phyloP scores from a whole-genome alignment of 2,797 vertebrate species.

The Oryzias dopingdopingensis region DNA sequence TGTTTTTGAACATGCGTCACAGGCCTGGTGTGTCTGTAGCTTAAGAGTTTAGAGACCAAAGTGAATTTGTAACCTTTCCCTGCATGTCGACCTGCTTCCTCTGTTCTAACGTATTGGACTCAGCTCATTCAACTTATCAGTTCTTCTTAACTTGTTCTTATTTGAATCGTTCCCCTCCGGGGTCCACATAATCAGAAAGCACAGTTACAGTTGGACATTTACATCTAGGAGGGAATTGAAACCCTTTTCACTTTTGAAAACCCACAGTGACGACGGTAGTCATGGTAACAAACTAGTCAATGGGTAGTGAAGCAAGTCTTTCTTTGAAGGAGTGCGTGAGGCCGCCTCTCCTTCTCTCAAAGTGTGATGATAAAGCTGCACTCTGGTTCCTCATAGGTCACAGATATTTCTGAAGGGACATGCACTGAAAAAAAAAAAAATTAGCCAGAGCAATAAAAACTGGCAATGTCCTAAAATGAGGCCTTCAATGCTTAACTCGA shows the following conservation, averaged over 20 bases:
- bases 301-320: background rate
- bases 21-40: too few relatives aligned
- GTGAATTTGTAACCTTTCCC: too few relatives aligned
- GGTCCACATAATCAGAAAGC: slow-evolving; percentile 9
- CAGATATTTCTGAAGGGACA: too few relatives aligned
- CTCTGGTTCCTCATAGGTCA: too few relatives aligned
- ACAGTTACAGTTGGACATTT: slow-evolving; percentile 32
- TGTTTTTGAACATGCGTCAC: too few relatives aligned
- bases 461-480: background rate
- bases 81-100: too few relatives aligned
- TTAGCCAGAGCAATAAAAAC: background rate
- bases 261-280: background rate
- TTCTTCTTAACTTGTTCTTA: too few relatives aligned
- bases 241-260: slow-evolving; percentile 58
- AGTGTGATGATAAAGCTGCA: background rate
- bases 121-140: too few relatives aligned
- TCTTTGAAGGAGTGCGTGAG: too few relatives aligned
- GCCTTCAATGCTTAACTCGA: background rate
- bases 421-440: background rate
- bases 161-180: background rate
- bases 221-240: slow-evolving; percentile 64
- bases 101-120: too few relatives aligned
- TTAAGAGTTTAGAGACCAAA: too few relatives aligned
- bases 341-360: too few relatives aligned
- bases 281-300: background rate